phyloP scores from a whole-genome alignment of 1,140 invertebrate genomes.

The Myzus persicae region DNA sequence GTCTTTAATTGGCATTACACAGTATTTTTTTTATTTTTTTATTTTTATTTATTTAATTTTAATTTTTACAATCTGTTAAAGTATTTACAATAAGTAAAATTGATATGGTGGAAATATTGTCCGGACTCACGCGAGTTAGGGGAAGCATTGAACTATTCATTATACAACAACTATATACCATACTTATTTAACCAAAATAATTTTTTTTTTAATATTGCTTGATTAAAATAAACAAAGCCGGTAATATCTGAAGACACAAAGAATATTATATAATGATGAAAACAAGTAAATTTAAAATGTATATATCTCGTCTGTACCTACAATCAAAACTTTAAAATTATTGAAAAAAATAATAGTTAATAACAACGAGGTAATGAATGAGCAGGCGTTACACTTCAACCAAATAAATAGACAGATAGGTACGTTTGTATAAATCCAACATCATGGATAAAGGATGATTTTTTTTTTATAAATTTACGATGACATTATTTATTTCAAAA shows the following conservation, averaged over 20 bases:
- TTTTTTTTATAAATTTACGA: background rate
- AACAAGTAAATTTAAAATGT: background rate
- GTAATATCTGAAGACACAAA: background rate
- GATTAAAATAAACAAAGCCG: background rate
- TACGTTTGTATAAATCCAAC: background rate
- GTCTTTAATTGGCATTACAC: slow-evolving; percentile 45
- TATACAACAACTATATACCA: background rate
- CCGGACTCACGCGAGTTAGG: background rate
- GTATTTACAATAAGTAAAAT: background rate
- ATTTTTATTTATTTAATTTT: slow-evolving; percentile 39
- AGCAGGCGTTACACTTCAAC: background rate
- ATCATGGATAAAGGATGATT: background rate
- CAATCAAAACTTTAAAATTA: background rate
- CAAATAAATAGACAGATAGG: background rate
- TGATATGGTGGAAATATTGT: background rate
- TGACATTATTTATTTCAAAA: too few species aligned
- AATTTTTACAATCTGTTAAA: background rate
- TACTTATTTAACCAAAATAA: background rate
- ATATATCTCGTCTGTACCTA: rapidly evolving
- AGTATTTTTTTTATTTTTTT: slow-evolving; percentile 9
- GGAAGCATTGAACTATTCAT: background rate
- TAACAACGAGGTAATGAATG: background rate
- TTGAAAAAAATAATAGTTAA: background rate
- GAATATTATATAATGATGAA: background rate
- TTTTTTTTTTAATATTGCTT: background rate